phyloP scores from a whole-genome alignment of 2,113 vertebrate genomes.

The Chionodraco myersi region DNA sequence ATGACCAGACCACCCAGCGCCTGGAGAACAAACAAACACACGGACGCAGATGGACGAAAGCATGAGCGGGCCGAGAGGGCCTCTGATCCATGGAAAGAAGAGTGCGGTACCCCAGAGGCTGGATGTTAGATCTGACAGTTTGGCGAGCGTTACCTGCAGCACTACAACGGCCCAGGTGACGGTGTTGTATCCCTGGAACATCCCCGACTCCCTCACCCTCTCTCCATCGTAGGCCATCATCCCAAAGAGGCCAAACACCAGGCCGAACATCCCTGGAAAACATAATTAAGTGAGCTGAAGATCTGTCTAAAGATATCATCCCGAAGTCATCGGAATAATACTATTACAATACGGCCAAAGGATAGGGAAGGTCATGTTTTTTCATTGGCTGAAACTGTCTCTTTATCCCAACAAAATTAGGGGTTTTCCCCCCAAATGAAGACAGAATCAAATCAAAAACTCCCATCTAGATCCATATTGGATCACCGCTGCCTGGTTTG shows the following conservation, averaged over 20 bases:
- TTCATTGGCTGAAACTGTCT: no score
- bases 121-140: background rate
- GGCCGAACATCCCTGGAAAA: constrained; percentile 90
- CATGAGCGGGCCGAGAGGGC: constrained; percentile 34
- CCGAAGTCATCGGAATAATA: no score
- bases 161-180: constrained; percentile 94
- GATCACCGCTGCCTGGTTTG: no score
- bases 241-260: constrained; percentile 93
- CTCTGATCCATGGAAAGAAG: constrained; percentile 23
- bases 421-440: no score
- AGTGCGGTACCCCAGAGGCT: constrained; percentile 7
- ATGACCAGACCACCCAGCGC: constrained; percentile 97
- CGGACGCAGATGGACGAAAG: constrained; percentile 66
- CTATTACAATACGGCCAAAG: no score
- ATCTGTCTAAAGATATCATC: no score
- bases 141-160: constrained; percentile 88
- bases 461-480: no score
- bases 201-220: constrained; percentile 89
- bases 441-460: no score
- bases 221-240: constrained; percentile 94
- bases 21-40: constrained; percentile 84
- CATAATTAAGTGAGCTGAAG: background rate
- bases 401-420: no score
- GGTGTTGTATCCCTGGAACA: constrained; percentile 97
- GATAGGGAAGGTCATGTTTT: no score